A percentile compares a stretch with the other conserved stretches of the same genome.
Conservation (phyloP, 2,888 invertebrate species). For the Scrobipalpa atriplicella region DNA sequence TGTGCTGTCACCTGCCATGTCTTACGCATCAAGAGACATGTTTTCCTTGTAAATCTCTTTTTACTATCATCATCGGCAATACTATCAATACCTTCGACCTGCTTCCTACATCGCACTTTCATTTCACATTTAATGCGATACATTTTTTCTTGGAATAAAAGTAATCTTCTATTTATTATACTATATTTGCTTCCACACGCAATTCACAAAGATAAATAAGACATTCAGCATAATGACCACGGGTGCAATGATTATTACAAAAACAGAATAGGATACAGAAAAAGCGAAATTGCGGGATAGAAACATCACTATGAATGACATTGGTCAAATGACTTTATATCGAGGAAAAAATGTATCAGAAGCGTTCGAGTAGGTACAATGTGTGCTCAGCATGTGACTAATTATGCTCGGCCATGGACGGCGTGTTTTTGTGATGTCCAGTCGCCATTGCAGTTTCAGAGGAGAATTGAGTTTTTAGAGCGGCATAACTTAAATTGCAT, state of each 20-base stretch:
- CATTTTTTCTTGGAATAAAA: constrained; percentile 19
- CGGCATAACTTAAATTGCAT: constrained; percentile 78
- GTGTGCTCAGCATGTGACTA: constrained; percentile 67
- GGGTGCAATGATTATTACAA: constrained; percentile 46
- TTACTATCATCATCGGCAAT: constrained; percentile 18
- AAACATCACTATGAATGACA: constrained; percentile 64
- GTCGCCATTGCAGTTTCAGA: constrained; percentile 58
- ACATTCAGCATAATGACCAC: constrained; percentile 49
- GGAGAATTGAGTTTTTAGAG: constrained; percentile 72
- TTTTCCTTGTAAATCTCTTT: constrained; percentile 22
- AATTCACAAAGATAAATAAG: constrained; percentile 51
- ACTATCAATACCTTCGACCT: constrained; percentile 15
- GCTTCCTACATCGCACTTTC: constrained; percentile 24
- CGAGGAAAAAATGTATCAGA: constrained; percentile 50
- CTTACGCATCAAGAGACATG: background rate
- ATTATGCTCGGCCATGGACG: constrained; percentile 71
- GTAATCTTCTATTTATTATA: constrained; percentile 23
- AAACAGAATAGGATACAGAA: constrained; percentile 52
- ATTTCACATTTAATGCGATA: background rate
- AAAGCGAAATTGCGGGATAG: constrained; percentile 62
- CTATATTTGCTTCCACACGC: constrained; percentile 36
- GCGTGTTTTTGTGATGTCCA: constrained; percentile 56
- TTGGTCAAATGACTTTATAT: constrained; percentile 56
- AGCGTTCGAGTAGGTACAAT: constrained; percentile 39
- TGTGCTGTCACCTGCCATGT: constrained; percentile 11